A percentile compares a stretch with the other conserved stretches of the same genome.
phyloP scores from a whole-genome alignment of 1,140 invertebrate genomes.

The Helicoverpa armigera region DNA sequence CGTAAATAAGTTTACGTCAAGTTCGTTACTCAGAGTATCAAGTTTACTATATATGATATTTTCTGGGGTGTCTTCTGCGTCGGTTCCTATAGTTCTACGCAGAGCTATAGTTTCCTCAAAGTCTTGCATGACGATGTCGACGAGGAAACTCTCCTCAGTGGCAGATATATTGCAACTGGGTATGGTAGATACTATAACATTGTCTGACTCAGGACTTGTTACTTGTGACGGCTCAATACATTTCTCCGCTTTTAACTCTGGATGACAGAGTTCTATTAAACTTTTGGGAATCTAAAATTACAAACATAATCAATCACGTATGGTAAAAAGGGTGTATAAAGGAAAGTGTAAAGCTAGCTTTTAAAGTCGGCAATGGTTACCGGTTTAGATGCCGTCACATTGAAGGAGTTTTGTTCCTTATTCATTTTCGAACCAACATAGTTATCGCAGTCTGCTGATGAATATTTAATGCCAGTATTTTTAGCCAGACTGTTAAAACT shows the following conservation, averaged over 20 bases:
- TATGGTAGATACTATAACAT: background rate
- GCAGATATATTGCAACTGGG: constrained; percentile 55
- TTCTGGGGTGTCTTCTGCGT: constrained; percentile 53
- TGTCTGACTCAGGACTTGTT: background rate
- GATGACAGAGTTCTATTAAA: constrained; percentile 68
- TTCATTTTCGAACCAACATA: constrained; percentile 57
- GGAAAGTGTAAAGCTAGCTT: no score
- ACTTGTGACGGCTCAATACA: background rate
- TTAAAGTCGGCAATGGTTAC: constrained; percentile 11
- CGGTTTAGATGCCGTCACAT: constrained; percentile 58
- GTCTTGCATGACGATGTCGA: constrained; percentile 71
- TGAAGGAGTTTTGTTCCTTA: constrained; percentile 46
- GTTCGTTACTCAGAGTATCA: constrained; percentile 62
- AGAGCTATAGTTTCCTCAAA: constrained; percentile 70
- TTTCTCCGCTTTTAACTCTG: constrained; percentile 51
- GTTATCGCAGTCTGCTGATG: constrained; percentile 51
- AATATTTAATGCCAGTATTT: constrained; percentile 53
- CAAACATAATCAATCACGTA: background rate
- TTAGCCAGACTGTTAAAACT: constrained; percentile 58
- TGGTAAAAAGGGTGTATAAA: no score
- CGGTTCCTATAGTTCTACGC: constrained; percentile 67
- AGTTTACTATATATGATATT: constrained; percentile 55
- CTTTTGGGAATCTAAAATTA: constrained; percentile 72
- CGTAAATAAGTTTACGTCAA: constrained; percentile 60
- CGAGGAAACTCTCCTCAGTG: constrained; percentile 68